Evolutionary conservation across 1,140 invertebrate genomes (phyloP), one percentile per base, ranked within the genome.

Genomic region (Drosophila leontia): DNA sequence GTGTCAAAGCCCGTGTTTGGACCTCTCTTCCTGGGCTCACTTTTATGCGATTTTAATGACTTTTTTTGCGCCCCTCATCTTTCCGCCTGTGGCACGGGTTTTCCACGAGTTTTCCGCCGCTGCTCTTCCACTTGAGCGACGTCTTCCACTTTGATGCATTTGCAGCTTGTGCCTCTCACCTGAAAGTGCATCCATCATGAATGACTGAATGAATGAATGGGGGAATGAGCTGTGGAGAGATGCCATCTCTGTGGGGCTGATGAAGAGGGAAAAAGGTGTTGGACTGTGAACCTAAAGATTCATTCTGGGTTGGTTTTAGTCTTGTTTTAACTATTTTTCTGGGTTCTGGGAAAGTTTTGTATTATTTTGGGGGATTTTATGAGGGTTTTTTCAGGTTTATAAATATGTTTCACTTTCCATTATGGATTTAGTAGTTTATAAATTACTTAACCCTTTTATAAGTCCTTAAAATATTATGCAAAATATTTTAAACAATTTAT

Each of bases 101-200:
- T 72, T 72, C 68, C 69, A 72, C 37, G 67, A 51, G 69, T 72
- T 70, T 57, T 72, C 51, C 51, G 44, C 67, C 6, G 57, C 6
- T 41, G 67, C 67, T 72, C 67, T 72, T 72, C 69, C 69, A 72
- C 83, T 87, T 77, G 83, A 82, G 82, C 75, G 71, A 65, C 58
- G 78, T 63, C 59, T 68, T 81, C 59, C 59, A 78, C 85, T 85
- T 90, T 90, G 86, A 91, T 90, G 86, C 86, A 82, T 91, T 82
- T 72, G 65, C 80, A 81, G 86, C 78, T 88, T 88, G 80, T 85
- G 78, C 78, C 76, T 70, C 59, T 74, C 51, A 64, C 78, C 57
- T 82, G 62, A 67, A 75, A 68, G 62, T 70, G 63, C 81, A 85
- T 79, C 64, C 81, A 88, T 88, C 82, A 88, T 79, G 81, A 88